Evolutionary conservation across 2,888 invertebrate genomes (phyloP), one percentile per base, ranked within the genome.

Genomic region (Oscheius sp.): DNA sequence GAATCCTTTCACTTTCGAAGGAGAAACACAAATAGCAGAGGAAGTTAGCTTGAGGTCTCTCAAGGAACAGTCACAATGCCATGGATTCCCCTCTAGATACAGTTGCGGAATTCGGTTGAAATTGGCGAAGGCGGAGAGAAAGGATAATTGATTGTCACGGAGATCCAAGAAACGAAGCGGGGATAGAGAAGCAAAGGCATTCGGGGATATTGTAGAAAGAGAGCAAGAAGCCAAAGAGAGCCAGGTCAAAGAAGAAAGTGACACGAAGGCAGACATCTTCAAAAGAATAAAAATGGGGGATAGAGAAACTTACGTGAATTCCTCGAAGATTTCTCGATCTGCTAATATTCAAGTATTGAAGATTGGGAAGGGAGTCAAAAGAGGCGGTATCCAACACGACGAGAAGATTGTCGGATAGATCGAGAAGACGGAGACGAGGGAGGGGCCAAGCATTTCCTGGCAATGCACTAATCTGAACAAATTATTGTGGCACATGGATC

Each of bases 391-490:
- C 77, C 28, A 77, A 50, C 0, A 75, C 73, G 22, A 77, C 75
- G 24, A 77, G 72, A 20, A 77, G 54, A 33, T 77, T 77, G 20
- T 67, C 70, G 6, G 72, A 72, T 0, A 77, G 36, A 51, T 77
- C 77, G 17, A 77, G 68, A 20, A 67, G 41, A 22, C 61, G 61
- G 1, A 77, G 63, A 14, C 61, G 47, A 2, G 77, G 73, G 4
- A 75, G 59, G n/a, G 73, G 70, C 77, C 77, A 77, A 9, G 72
- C 72, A 59, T 77, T 77, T 32, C 74, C 77, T 32, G 74, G 73
- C 2, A 77, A 57, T 9, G 73, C 67, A 6, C 72, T 66, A 33
- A 77, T 56, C 68, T 77, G 44, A 24, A 69, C n/a, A n/a, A n/a
- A n/a, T n/a, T n/a, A n/a, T n/a, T n/a, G n/a, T n/a, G n/a, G n/a